phyloP scores from a whole-genome alignment of 2,797 vertebrate species.

The Hemibagrus guttatus region DNA sequence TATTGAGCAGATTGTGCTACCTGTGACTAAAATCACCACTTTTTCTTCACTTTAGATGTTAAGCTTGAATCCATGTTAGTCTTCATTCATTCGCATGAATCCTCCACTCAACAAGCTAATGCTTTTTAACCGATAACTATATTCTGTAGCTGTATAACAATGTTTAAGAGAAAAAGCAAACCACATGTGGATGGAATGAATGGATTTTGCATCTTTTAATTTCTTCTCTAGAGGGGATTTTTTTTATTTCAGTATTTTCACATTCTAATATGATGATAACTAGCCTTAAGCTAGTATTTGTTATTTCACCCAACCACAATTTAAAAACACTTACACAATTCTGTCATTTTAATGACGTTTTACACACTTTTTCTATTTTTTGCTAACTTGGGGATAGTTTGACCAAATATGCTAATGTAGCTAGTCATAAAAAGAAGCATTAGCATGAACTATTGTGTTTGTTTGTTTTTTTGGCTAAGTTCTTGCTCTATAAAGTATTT shows the following conservation, averaged over 20 bases:
- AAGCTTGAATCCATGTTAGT: not conserved
- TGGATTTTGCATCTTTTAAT: not conserved
- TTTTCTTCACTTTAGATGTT: not conserved
- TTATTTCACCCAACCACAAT: not conserved
- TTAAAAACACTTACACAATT: not conserved
- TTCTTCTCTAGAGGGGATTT: not conserved
- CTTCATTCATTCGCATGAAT: not conserved
- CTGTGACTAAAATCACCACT: not conserved
- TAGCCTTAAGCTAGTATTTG: constrained; percentile 15
- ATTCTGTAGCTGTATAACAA: not conserved
- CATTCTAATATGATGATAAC: not conserved
- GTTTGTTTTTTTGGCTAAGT: not conserved
- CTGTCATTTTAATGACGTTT: not conserved
- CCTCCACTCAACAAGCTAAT: not conserved
- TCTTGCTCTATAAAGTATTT: not conserved
- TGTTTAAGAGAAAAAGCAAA: not conserved
- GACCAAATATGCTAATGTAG: constrained; percentile 26
- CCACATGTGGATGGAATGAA: not conserved
- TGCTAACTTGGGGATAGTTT: constrained; percentile 15
- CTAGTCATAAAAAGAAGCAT: constrained; percentile 10
- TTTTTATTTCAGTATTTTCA: not conserved
- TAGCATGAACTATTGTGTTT: constrained; percentile 9
- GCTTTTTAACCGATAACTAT: not conserved
- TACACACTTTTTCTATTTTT: not conserved
- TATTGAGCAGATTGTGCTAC: not conserved